phyloP scores from a whole-genome alignment of 2,113 vertebrate species.

The Chamaea fasciata region DNA sequence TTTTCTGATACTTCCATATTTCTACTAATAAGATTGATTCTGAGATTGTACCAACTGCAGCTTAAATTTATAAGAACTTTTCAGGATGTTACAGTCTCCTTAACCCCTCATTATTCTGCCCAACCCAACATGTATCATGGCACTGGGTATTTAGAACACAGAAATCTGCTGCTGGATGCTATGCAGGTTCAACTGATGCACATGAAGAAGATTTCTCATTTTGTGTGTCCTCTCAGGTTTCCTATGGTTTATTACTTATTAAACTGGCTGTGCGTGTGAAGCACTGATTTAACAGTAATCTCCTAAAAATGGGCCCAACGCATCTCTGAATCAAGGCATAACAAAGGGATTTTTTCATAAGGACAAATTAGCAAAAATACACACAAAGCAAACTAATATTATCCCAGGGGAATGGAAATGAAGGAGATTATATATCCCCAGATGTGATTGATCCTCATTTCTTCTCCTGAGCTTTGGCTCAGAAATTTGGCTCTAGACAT shows the following conservation, averaged over 20 bases:
- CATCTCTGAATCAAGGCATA: not conserved
- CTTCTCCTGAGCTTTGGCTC: not conserved
- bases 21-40: not conserved
- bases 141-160: not conserved
- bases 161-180: not conserved
- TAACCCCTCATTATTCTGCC: not conserved
- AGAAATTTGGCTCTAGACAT: not conserved
- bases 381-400: not conserved
- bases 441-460: not conserved
- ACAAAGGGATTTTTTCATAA: not conserved
- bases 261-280: not conserved
- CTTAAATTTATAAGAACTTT: not conserved
- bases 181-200: not conserved
- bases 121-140: not conserved
- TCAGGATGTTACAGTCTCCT: not conserved
- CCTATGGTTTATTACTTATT: not conserved
- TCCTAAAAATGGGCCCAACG: not conserved
- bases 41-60: not conserved
- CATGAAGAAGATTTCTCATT: not conserved
- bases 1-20: not conserved
- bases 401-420: not conserved
- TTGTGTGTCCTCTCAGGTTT: not conserved
- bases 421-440: not conserved
- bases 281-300: not conserved
- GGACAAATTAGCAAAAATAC: not conserved